Base-by-base conservation (phyloP, 2,888 invertebrate genomes). In the Ferdinandea cuprea region DNA sequence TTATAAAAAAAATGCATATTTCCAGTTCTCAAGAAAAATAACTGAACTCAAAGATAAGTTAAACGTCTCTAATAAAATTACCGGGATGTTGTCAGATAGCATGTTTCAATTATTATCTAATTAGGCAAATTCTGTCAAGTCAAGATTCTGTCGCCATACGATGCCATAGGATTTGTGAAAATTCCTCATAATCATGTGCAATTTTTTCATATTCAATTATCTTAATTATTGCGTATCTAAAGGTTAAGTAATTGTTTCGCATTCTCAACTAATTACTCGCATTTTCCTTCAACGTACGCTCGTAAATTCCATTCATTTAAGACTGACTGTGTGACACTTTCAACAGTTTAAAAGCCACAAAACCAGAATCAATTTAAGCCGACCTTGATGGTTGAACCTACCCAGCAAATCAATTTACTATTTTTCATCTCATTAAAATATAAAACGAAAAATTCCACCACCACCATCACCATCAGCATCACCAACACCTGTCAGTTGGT, bases 341-440 rank as follows among this genome's bases (percentile, higher is more conserved):
- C 40, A 40, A 19, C 21, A 52, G 19, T 30, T 42, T 3, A 40
- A 61, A 32, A 61, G 28, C 54, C 56, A 5, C 59, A 19, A 56
- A 63, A 73, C 61, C 56, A 74, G 80, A 74, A 68, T 56, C 52
- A 56, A 40, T 69, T 63, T 46, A 15, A 68, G 28, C 35, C 61
- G 69, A 69, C 74, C 80, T 80, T 80, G 74, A 37, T 35, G 28
- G 35, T 58, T 71, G 71, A 71, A 71, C 48, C 54, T 28, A 63
- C 71, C n/a, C 28, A 42, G 19, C 28, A 50, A 65, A 71, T 65
- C 21, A 58, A 65, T 71, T 46, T 35, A 32, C 40, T 46, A 44
- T 35, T 56, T 37, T 19, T 56, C 19, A 61, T 21, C 40, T 46
- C 52, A 56, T 21, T 30, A 32, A 46, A 50, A 40, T 35, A 56